Evolutionary conservation across 1,140 invertebrate species (phyloP).

Genomic region (Pantala flavescens): DNA sequence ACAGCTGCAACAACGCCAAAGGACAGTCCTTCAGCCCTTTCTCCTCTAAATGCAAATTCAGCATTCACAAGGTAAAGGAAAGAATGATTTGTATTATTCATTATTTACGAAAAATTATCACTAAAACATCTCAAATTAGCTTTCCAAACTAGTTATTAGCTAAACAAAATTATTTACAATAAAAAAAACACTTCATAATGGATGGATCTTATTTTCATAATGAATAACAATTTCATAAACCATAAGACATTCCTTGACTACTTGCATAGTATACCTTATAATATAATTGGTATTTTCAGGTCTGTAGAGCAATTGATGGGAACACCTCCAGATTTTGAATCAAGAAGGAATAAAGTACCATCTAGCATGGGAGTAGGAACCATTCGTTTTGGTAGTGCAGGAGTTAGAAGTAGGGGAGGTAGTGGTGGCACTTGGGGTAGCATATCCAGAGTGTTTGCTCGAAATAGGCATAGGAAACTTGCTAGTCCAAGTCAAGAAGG

Average conservation of each 20-base stretch:
- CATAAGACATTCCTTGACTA: no score
- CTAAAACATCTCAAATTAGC: no score
- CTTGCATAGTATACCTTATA: no score
- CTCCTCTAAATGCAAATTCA: constrained; percentile 60
- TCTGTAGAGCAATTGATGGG: constrained; percentile 59
- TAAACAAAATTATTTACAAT: no score
- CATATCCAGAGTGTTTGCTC: constrained; percentile 73
- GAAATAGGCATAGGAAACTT: constrained; percentile 65
- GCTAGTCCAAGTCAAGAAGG: constrained; percentile 36
- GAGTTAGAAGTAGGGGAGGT: constrained; percentile 36
- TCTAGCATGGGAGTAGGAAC: not conserved
- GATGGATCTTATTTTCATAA: no score
- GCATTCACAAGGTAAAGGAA: constrained; percentile 39
- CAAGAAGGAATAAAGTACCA: not conserved
- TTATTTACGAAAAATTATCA: no score
- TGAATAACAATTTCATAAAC: no score
- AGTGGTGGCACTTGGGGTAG: constrained; percentile 62
- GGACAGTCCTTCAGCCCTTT: constrained; percentile 55
- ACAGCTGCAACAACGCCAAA: constrained; percentile 62
- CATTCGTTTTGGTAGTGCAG: constrained; percentile 24
- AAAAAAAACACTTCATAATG: no score
- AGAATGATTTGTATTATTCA: no score
- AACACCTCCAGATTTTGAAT: not conserved
- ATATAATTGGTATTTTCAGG: constrained; percentile 33
- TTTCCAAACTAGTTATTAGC: no score